phyloP scores from a whole-genome alignment of 2,797 vertebrate species.

The Agapornis canus region DNA sequence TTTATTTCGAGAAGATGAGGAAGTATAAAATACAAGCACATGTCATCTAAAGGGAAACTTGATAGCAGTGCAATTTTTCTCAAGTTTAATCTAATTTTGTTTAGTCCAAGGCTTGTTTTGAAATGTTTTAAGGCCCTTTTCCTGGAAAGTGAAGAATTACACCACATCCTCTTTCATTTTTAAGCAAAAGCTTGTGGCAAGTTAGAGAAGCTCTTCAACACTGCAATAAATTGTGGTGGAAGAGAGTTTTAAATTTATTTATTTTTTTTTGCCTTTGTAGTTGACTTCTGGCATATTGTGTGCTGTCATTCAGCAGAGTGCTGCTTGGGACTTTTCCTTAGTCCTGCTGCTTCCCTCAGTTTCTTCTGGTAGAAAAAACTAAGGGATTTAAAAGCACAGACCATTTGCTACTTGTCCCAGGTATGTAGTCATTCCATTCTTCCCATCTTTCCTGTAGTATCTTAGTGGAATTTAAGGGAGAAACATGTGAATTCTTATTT shows the following conservation, averaged over 20 bases:
- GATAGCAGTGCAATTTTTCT: not conserved
- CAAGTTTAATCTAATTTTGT: not conserved
- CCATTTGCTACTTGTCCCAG: not conserved
- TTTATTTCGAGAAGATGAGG: not conserved
- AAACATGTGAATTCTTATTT: not conserved
- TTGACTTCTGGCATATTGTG: not conserved
- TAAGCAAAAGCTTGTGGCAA: not conserved
- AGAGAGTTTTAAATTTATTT: not conserved
- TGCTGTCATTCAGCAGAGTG: not conserved
- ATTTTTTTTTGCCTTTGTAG: not conserved
- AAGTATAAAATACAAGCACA: not conserved
- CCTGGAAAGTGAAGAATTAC: not conserved
- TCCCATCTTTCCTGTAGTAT: fast-evolving
- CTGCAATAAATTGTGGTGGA: not conserved
- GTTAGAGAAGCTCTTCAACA: not conserved
- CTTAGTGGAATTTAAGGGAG: not conserved
- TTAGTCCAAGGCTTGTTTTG: not conserved
- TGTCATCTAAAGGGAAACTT: not conserved
- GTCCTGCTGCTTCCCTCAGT: not conserved
- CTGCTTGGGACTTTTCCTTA: not conserved
- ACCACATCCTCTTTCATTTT: not conserved
- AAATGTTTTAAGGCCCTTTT: slow-evolving; percentile 13
- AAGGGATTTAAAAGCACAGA: not conserved
- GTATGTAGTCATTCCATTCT: not conserved
- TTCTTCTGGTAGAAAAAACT: not conserved